A percentile compares a stretch with the other conserved stretches of the same genome.
phyloP scores from a whole-genome alignment of 2,888 invertebrate genomes.

The Nephrotoma appendiculata region DNA sequence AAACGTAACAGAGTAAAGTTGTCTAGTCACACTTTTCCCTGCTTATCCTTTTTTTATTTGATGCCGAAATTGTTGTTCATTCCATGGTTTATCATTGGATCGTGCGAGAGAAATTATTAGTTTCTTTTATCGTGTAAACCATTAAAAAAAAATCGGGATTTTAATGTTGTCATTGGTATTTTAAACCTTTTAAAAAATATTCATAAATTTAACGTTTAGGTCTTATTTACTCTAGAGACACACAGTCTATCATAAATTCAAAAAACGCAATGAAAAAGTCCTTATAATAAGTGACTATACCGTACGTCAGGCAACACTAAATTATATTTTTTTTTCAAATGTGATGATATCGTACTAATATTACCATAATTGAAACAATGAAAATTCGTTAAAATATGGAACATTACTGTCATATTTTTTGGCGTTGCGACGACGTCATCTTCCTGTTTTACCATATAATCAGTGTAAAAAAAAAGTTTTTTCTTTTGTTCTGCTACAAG shows the following conservation, averaged over 20 bases:
- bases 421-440: not conserved
- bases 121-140: not conserved
- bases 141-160: not conserved
- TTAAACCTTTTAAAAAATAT: not conserved
- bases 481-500: not conserved
- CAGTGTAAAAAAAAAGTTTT: not conserved
- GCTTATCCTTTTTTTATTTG: not conserved
- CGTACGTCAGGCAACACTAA: not conserved
- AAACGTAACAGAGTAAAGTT: not conserved
- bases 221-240: no score
- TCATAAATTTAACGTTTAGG: not conserved
- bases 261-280: no score
- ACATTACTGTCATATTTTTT: not conserved
- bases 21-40: not conserved
- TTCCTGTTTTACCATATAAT: not conserved
- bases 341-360: not conserved
- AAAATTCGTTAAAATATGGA: not conserved
- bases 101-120: not conserved
- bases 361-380: not conserved
- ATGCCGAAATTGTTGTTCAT: not conserved
- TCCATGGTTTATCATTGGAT: not conserved
- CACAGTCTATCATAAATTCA: no score
- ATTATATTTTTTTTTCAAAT: not conserved
- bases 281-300: not conserved
- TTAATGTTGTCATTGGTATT: not conserved